Percentiles rank a stretch among this genome's conserved stretches.
Evolutionary conservation across 2,888 invertebrate species (phyloP).

Genomic region (Drosophila ezoana): DNA sequence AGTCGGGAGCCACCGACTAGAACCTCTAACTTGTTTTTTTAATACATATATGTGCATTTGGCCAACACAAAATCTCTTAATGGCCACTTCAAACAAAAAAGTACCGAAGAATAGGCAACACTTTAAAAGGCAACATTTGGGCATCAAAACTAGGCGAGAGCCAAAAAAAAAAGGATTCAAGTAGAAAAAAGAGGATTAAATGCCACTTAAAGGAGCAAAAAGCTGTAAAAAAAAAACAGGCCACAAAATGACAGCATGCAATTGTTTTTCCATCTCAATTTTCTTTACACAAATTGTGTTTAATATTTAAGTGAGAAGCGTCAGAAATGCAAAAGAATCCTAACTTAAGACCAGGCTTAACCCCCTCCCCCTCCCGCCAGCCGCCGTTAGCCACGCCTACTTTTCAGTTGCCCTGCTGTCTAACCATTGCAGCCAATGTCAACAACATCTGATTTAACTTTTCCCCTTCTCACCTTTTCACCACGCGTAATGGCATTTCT

Average conservation of each 20-base stretch:
- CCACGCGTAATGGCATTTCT: slow-evolving; percentile 14
- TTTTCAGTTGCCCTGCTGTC: slow-evolving; percentile 12
- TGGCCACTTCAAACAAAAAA: slow-evolving; percentile 18
- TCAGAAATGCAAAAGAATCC: slow-evolving; percentile 29
- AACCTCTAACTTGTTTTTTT: no score
- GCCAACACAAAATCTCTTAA: slow-evolving; percentile 29
- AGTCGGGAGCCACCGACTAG: no score
- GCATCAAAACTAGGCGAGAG: slow-evolving; percentile 20
- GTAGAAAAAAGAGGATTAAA: slow-evolving; percentile 20
- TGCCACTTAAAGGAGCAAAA: slow-evolving; percentile 4
- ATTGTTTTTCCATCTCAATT: no score
- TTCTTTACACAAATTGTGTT: neutral
- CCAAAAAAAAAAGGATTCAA: slow-evolving; percentile 26
- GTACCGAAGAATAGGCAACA: slow-evolving; percentile 29
- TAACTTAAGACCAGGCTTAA: slow-evolving; percentile 11
- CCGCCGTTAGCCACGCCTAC: neutral
- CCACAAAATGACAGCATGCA: neutral
- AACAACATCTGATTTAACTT: slow-evolving; percentile 20
- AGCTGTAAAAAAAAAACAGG: neutral
- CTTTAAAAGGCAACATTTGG: slow-evolving; percentile 28
- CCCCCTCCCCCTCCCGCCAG: slow-evolving; percentile 6
- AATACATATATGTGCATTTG: slow-evolving; percentile 19
- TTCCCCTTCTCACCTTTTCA: slow-evolving; percentile 26
- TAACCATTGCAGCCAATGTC: slow-evolving; percentile 22
- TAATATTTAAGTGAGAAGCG: slow-evolving; percentile 43